Percentiles rank a stretch among this genome's conserved stretches.
phyloP scores from a whole-genome alignment of 2,113 vertebrate species.

The Promerops cafer region DNA sequence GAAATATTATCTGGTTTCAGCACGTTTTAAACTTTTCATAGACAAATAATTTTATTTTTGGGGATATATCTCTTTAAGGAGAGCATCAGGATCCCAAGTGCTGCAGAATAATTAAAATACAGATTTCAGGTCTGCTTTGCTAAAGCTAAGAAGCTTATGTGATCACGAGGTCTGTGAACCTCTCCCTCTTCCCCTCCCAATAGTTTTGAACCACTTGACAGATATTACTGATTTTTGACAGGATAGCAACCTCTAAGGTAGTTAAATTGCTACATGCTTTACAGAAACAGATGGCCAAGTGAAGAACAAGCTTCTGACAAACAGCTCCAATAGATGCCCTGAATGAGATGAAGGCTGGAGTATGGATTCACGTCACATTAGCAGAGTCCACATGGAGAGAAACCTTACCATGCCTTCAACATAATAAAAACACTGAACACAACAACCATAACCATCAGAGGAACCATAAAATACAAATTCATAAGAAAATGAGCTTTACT shows the following conservation, averaged over 20 bases:
- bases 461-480: not conserved
- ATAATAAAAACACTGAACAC: not conserved
- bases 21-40: not conserved
- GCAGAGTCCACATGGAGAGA: not conserved
- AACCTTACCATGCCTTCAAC: not conserved
- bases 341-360: not conserved
- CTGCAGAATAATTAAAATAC: conserved; percentile 30
- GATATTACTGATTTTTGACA: conserved; percentile 32
- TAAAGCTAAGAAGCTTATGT: conserved; percentile 50
- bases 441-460: not conserved
- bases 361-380: not conserved
- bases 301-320: not conserved
- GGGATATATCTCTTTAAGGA: not conserved
- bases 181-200: not conserved
- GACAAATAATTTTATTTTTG: not conserved
- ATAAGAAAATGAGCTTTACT: not conserved
- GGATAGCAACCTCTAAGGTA: not conserved
- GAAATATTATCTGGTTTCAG: not conserved
- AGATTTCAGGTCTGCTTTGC: conserved; percentile 46
- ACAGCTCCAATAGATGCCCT: not conserved
- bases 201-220: not conserved
- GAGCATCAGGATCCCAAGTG: not conserved
- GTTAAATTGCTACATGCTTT: not conserved
- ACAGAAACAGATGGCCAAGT: conserved; percentile 21
- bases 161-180: not conserved